Base-by-base conservation (phyloP, 2,888 invertebrate species). In the Plagodis dolabraria region DNA sequence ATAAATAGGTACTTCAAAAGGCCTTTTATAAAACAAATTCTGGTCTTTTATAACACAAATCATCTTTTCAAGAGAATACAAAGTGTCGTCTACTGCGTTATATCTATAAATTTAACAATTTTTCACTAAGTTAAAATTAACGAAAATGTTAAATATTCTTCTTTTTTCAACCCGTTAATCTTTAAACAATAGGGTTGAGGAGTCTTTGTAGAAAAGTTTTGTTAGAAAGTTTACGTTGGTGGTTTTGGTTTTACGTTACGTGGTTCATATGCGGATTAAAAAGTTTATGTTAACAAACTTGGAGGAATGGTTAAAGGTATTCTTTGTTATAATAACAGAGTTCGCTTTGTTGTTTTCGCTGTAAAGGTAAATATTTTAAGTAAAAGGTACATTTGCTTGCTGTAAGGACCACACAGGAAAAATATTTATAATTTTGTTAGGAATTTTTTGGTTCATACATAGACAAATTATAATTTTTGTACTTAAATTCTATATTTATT, bases 1-100 rank as follows among this genome's bases (percentile, higher is more conserved):
- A 69, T 51, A 67, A 62, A 68, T 67, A 63, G 51, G 60, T 51
- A 43, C 47, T 57, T 48, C 45, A 50, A 9, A 51, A 46, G 46
- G 47, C 55, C 48, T 57, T 64, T 65, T 66, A 45, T 55, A 56
- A 62, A 61, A 57, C 60, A 61, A 64, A 68, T 65, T n/a, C 53
- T 46, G 47, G 47, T 55, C 47, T 57, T 65, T 64, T 65, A 45
- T 55, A 56, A 61, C 60, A 58, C 61, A 61, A 65, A 68, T 65
- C 60, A 64, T 48, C 58, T 61, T 63, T 65, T 63, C 11, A 56
- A 54, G 46, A 49, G 51, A 65, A 60, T 22, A 22, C 52, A 63
- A 63, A 61, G 56, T 48, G 53, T 56, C 35, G 45, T 44, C 50
- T 44, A 22, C 22, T 2, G 22, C 22, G 22, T 22, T 62, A 49